Percentiles rank a stretch among this genome's conserved stretches.
These are phyloP conservation scores for Aleiodes leptofemur DNA, from an alignment of 2,888 invertebrate species.

Conservation along the genomic window DNA sequence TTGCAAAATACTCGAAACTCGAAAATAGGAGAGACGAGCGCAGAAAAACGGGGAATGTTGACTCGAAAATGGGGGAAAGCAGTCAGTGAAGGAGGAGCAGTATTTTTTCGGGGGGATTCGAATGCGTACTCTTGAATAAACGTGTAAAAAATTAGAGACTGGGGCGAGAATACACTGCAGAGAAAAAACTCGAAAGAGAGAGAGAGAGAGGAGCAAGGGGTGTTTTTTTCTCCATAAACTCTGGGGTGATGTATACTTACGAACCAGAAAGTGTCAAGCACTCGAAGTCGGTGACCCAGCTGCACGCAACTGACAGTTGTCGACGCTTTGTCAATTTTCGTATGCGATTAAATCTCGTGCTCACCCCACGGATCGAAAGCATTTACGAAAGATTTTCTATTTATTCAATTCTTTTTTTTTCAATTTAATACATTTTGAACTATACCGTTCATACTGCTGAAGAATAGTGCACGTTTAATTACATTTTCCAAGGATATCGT, in stretches of 20 bases:
- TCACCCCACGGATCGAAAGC: slow-evolving; percentile 14
- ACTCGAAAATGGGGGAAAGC: slow-evolving; percentile 4
- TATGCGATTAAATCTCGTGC: slow-evolving; percentile 63
- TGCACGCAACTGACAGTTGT: slow-evolving; percentile 66
- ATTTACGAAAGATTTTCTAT: slow-evolving; percentile 2
- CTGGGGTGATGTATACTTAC: slow-evolving; percentile 22
- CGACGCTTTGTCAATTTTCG: slow-evolving; percentile 71
- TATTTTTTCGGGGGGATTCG: slow-evolving; percentile 9
- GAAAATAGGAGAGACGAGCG: background rate
- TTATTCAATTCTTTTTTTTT: background rate
- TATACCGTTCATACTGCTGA: too few species aligned
- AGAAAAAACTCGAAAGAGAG: slow-evolving; percentile 20
- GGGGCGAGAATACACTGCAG: slow-evolving; percentile 43
- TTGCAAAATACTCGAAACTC: slow-evolving; percentile 1
- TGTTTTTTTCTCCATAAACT: background rate
- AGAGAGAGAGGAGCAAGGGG: slow-evolving; percentile 32
- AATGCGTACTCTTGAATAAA: slow-evolving; percentile 42
- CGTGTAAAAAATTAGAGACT: slow-evolving; percentile 41
- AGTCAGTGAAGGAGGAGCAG: background rate
- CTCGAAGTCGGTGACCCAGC: slow-evolving; percentile 66
- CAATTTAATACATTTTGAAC: background rate
- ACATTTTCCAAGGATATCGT: too few species aligned
- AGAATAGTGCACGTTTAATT: too few species aligned
- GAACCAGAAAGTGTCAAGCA: slow-evolving; percentile 44
- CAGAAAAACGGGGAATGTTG: slow-evolving; percentile 1